These are phyloP conservation scores for Lissonota sp. DNA, from an alignment of 2,888 invertebrate genomes.

Conservation along the genomic window DNA sequence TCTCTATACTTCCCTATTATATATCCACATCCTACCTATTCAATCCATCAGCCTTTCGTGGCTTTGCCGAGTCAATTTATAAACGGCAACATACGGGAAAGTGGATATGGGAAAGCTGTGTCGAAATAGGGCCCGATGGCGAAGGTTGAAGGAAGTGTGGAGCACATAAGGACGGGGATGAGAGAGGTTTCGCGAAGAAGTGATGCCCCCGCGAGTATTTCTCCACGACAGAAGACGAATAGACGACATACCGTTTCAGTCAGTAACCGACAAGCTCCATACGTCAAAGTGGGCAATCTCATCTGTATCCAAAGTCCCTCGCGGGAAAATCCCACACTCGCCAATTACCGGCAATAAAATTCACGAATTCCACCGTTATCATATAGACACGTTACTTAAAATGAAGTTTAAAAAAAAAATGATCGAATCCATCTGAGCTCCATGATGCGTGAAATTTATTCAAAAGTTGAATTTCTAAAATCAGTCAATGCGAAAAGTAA, in stretches of 20 bases:
- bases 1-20: conserved; percentile 5
- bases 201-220: conserved; percentile 52
- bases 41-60: conserved; percentile 63
- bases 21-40: conserved; percentile 37
- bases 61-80: conserved; percentile 61
- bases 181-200: conserved; percentile 78
- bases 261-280: conserved; percentile 77
- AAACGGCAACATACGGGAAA: conserved; percentile 56
- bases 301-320: conserved; percentile 23
- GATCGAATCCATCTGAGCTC: too few relatives aligned
- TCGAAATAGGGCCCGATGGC: conserved; percentile 68
- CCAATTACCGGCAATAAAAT: conserved; percentile 31
- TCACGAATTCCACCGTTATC: not conserved
- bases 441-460: too few relatives aligned
- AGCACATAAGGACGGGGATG: conserved; percentile 53
- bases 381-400: too few relatives aligned
- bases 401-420: too few relatives aligned
- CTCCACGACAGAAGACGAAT: conserved; percentile 80
- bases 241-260: conserved; percentile 79
- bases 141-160: conserved; percentile 71
- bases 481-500: too few relatives aligned
- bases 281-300: conserved; percentile 75
- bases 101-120: conserved; percentile 63
- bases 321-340: conserved; percentile 33
- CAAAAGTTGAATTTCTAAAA: too few relatives aligned